Evolutionary conservation across 2,888 invertebrate genomes (phyloP), one percentile per base, ranked within the genome.

Genomic region (Hololepta plana): DNA sequence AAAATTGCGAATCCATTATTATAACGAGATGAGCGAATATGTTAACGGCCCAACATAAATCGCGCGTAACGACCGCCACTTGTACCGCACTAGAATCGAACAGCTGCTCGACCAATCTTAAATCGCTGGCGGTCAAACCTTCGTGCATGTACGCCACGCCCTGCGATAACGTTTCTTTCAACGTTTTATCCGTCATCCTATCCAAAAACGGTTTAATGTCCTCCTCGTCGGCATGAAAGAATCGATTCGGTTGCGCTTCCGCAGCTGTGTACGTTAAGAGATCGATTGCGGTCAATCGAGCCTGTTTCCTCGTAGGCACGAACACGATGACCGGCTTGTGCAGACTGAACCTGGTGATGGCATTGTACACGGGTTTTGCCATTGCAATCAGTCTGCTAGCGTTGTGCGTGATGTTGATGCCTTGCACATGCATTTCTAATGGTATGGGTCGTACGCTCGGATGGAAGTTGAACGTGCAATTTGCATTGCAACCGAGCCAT

Each of bases 81-180:
- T 88, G 82, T 20, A 93, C 77, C 1, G 93, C 95, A 2, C 90
- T 93, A 0, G 81, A 79, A 48, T 84, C 81, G 46, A 95, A 84
- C 27, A 99, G 60, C 50, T 90, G 84, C 45, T 96, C 90, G 6
- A 98, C 91, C 24, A 93, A 62, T 13, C 81, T 72, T 25, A 85
- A 66, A 60, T 99, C 98, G 23, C 72, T 67, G 0, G 72, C 55
- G 3, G 74, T 73, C 5, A 95, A 64, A 6, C 98, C 98, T 59
- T 91, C 95, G 55, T 98, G 98, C 25, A 98, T 66, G 55, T 91
- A 99, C 1, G 90, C 96, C 9, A 99, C 95, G 14, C 98, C 98
- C 45, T 90, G 87, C 0, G 77, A 71, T 1, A 98, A 57, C 0
- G 93, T 90, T 49, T 96, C 95, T 35, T 80, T 81, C 26, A 98